A percentile compares a stretch with the other conserved stretches of the same genome.
Conservation (phyloP, 2,113 vertebrate species). For the Nerophis ophidion region DNA sequence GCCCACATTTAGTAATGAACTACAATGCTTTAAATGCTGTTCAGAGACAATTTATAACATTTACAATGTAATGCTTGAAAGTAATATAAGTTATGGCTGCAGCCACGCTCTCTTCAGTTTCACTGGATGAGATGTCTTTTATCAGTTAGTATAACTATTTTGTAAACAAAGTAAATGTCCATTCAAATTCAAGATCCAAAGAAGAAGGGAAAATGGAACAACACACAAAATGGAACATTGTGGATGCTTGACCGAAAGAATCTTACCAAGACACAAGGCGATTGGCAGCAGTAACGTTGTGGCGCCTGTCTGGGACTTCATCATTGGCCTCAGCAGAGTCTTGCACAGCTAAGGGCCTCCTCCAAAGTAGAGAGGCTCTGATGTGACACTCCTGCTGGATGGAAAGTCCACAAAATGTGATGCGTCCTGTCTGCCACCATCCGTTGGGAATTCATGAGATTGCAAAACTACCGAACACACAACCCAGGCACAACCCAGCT, state of each 20-base stretch:
- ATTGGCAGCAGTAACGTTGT: slow-evolving; percentile 42
- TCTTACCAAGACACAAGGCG: slow-evolving; percentile 60
- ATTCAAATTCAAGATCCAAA: neutral
- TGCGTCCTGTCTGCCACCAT: slow-evolving; percentile 14
- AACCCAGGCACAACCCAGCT: slow-evolving; percentile 30
- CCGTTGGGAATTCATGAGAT: slow-evolving; percentile 45
- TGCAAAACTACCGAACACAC: slow-evolving; percentile 41
- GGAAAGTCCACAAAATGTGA: slow-evolving; percentile 34
- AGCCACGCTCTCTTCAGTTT: neutral
- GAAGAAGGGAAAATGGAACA: neutral
- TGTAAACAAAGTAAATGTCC: neutral
- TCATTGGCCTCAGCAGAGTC: slow-evolving; percentile 31
- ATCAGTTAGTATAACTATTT: slow-evolving; percentile 11
- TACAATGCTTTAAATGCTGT: no score
- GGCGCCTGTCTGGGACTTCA: slow-evolving; percentile 37
- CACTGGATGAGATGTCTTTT: neutral
- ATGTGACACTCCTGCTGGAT: slow-evolving; percentile 18
- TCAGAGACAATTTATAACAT: no score
- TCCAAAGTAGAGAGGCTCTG: slow-evolving; percentile 27
- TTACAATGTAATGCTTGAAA: no score
- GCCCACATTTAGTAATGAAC: no score
- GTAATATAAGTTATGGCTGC: neutral
- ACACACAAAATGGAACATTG: neutral
- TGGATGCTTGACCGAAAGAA: slow-evolving; percentile 4
- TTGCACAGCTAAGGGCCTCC: slow-evolving; percentile 27